Evolutionary conservation across 2,113 vertebrate species (phyloP).

Genomic region (Verasper variegatus): DNA sequence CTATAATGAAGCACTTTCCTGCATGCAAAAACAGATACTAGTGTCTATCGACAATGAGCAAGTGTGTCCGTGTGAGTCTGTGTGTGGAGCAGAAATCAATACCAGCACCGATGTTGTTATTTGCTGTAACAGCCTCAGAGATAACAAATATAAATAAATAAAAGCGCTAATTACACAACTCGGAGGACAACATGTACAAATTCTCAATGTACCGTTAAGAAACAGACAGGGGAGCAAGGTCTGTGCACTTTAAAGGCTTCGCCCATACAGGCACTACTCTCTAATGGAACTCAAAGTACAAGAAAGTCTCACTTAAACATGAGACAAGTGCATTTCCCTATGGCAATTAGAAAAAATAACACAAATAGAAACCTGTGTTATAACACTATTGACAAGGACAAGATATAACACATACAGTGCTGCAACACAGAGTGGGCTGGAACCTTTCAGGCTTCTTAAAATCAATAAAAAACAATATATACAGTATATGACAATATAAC

Average conservation of each 20-base stretch:
- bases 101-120: constrained; percentile 45
- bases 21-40: background rate
- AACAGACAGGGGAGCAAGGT: background rate
- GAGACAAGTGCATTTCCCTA: background rate
- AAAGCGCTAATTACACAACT: constrained; percentile 14
- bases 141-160: background rate
- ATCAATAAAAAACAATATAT: constrained; percentile 3
- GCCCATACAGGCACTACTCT: too few species aligned
- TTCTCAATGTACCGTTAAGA: background rate
- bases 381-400: constrained; percentile 16
- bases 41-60: too few species aligned
- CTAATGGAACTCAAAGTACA: background rate
- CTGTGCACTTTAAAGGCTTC: too few species aligned
- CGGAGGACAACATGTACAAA: background rate
- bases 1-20: background rate
- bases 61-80: background rate
- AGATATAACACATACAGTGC: background rate
- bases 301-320: background rate
- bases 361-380: too few species aligned
- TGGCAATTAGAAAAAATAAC: constrained; percentile 18
- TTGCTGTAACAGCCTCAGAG: constrained; percentile 27
- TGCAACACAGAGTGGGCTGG: background rate
- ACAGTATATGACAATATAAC: background rate
- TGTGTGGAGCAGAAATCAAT: constrained; percentile 41
- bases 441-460: background rate